These are phyloP conservation scores for Geococcyx californianus DNA, from an alignment of 2,113 vertebrate species.

Conservation along the genomic window DNA sequence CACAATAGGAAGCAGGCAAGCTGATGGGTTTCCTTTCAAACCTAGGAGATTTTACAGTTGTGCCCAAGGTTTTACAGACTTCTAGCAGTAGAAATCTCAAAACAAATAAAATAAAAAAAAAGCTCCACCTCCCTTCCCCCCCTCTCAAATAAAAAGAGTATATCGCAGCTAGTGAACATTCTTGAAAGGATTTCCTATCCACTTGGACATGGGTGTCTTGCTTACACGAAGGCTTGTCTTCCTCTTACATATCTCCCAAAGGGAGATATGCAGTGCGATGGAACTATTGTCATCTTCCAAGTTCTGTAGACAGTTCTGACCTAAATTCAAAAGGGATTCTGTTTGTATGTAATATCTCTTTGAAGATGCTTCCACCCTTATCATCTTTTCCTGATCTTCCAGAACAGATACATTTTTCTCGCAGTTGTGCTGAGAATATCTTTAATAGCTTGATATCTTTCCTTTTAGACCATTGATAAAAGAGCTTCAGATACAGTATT, in stretches of 20 bases:
- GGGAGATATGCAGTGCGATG: background rate
- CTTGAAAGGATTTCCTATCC: background rate
- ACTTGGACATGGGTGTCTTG: background rate
- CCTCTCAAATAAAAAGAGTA: accelerated
- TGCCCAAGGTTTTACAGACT: background rate
- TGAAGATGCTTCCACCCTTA: background rate
- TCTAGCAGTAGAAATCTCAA: background rate
- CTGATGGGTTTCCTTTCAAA: background rate
- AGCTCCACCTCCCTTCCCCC: accelerated
- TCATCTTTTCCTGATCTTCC: background rate
- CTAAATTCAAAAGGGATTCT: background rate
- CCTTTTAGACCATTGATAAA: background rate
- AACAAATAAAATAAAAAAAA: background rate
- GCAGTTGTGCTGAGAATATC: background rate
- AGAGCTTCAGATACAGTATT: background rate
- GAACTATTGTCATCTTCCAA: background rate
- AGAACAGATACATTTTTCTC: background rate
- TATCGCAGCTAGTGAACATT: background rate
- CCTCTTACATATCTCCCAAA: background rate
- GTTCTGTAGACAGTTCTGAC: background rate
- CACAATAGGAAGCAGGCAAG: background rate
- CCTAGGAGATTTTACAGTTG: background rate
- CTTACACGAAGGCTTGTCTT: background rate
- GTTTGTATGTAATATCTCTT: background rate
- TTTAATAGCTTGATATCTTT: background rate